Evolutionary conservation across 2,888 invertebrate species (phyloP).

Genomic region (Agrotis exclamationis): DNA sequence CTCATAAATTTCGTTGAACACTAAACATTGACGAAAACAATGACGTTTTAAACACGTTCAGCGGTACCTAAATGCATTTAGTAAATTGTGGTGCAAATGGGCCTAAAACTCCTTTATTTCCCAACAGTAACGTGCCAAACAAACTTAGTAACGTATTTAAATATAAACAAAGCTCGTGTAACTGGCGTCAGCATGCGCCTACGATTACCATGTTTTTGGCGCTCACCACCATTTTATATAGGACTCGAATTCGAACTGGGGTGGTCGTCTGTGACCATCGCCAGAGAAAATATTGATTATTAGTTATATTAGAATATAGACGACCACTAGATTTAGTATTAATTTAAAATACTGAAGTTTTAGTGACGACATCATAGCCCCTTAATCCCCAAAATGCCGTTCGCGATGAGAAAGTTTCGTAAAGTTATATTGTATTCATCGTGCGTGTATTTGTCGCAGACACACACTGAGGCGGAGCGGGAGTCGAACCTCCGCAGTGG

Average conservation of each 20-base stretch:
- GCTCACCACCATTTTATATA: conserved; percentile 6
- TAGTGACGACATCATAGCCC: conserved; percentile 24
- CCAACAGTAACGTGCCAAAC: conserved; percentile 6
- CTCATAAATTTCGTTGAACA: too few relatives aligned
- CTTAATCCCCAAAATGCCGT: background rate
- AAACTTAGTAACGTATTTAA: conserved; percentile 46
- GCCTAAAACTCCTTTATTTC: background rate
- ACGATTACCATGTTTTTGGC: conserved; percentile 36
- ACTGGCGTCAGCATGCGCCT: conserved; percentile 3
- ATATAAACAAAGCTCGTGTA: conserved; percentile 42
- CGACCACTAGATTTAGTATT: conserved; percentile 35
- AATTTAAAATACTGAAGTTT: conserved; percentile 18
- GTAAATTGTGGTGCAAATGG: too few relatives aligned
- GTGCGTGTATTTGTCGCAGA: conserved; percentile 61
- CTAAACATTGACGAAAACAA: too few relatives aligned
- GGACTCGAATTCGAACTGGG: conserved; percentile 2
- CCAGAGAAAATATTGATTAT: conserved; percentile 6
- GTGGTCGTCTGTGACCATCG: conserved; percentile 9
- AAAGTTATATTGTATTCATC: conserved; percentile 24
- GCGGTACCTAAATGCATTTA: too few relatives aligned
- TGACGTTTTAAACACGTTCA: too few relatives aligned
- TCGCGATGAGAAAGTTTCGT: conserved; percentile 22
- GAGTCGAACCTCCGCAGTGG: conserved; percentile 77
- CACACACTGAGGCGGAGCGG: conserved; percentile 70
- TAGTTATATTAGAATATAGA: background rate